Evolutionary conservation across 2,888 invertebrate species (phyloP).

Genomic region (Drosophila anomelani): DNA sequence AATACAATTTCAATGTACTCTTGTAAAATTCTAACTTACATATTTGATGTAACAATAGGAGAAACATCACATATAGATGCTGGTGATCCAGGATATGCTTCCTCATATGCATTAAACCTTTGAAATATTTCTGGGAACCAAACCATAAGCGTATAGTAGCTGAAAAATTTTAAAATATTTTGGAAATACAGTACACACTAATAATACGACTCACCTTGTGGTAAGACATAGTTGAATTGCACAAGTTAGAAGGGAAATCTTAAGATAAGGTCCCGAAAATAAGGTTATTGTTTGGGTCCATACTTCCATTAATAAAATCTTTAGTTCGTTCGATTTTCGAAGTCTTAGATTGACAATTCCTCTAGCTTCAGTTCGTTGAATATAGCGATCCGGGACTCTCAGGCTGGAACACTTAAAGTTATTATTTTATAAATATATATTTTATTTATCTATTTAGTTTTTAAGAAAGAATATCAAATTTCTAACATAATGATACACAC

Average conservation of each 20-base stretch:
- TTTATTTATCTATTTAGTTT: no score
- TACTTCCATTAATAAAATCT: constrained; percentile 89
- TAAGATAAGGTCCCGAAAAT: constrained; percentile 90
- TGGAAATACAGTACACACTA: no score
- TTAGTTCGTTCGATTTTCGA: constrained; percentile 90
- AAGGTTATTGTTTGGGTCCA: constrained; percentile 91
- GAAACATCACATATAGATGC: constrained; percentile 93
- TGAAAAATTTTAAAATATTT: constrained; percentile 83
- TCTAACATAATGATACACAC: no score
- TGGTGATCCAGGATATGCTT: constrained; percentile 87
- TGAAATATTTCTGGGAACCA: constrained; percentile 96
- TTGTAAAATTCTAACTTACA: constrained; percentile 50
- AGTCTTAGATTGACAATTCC: constrained; percentile 89
- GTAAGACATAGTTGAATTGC: constrained; percentile 93
- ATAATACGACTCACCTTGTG: constrained; percentile 86
- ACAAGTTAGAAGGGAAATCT: constrained; percentile 91
- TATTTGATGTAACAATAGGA: constrained; percentile 86
- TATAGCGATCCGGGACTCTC: constrained; percentile 85
- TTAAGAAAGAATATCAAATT: no score
- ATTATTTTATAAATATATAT: constrained; percentile 72
- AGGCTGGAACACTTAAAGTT: constrained; percentile 87
- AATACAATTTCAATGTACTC: background rate
- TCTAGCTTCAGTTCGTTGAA: constrained; percentile 84
- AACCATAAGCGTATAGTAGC: constrained; percentile 95
- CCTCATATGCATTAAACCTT: constrained; percentile 91